Evolutionary conservation across 1,140 invertebrate genomes (phyloP), one percentile per base, ranked within the genome.

Genomic region (Cotesia typhae): DNA sequence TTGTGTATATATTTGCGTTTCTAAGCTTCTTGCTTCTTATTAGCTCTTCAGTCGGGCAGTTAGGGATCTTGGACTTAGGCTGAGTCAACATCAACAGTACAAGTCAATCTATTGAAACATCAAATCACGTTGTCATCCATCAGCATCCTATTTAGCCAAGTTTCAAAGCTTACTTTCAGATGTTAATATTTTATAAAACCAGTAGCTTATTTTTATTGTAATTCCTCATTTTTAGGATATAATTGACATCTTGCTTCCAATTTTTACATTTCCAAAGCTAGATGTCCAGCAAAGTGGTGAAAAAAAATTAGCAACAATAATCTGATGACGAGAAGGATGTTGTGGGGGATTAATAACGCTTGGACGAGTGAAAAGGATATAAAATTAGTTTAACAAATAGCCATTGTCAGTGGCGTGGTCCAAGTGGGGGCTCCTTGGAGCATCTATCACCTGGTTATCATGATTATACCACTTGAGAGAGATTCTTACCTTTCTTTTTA

Each of bases 361-460:
- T 69, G 67, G 70, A 76, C 67, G 70, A 59, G 55, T 55, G 67
- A 70, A 67, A 72, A 78, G 72, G 70, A 75, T 72, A 71, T 74
- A 75, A 74, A 76, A 81, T 80, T 77, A 84, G 84, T 85, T 83
- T 86, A 87, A 87, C 84, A 86, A 86, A 87, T 85, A 86, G 85
- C 85, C 81, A 87, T 86, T 86, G 84, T 86, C 80, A 82, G 83
- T 76, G 78, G 74, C 74, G 67, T 79, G 75, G 77, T 78, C 82
- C 75, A 80, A 81, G 79, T 83, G 84, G 81, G 78, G 77, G 81
- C 51, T 55, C 80, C 81, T 76, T 74, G 83, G 80, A 82, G 83
- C 84, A 87, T 87, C 84, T 87, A 86, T 87, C 85, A 87, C 85
- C 85, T 85, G 85, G 85, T 87, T 87, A 87, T 87, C 85, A 87